Evolutionary conservation across 2,888 invertebrate species (phyloP), one percentile per base, ranked within the genome.

Genomic region (Zygothrica quintamaculata): DNA sequence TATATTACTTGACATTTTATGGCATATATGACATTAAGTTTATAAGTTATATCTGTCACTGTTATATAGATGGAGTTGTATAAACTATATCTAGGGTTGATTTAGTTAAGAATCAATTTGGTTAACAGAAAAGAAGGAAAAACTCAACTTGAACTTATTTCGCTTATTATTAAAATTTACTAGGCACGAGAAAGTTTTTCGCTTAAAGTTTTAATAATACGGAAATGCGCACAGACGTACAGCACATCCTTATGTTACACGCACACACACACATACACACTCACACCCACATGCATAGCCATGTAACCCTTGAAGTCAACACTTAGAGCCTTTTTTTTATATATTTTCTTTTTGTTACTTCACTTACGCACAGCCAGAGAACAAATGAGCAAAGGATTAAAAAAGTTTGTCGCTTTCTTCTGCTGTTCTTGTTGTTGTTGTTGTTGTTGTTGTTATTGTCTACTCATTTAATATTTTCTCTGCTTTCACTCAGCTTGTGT

Each of bases 371-470:
- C 44, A 46, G 15, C 51, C 26, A 37, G 75, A 57, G 52, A 74
- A 67, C 80, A 76, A 76, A 71, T 66, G 84, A 66, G 67, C 58
- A 77, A 77, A 77, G 85, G 77, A 84, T 84, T 77, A 67, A 77
- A 77, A 84, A 76, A 76, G 62, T 84, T 76, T 80, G 22, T 29
- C 67, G 50, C 59, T 39, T 18, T 43, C 13, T 51, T 42, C 34
- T 37, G 36, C 13, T 62, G 51, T 44, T 52, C 33, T 15, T 42
- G 34, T 31, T n/a, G n/a, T n/a, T n/a, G n/a, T n/a, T n/a, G n/a
- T n/a, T n/a, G n/a, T n/a, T n/a, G n/a, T n/a, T n/a, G n/a, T n/a
- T n/a, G n/a, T n/a, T 12, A 6, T 52, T 31, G 34, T 7, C 64
- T 25, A 13, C 33, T 26, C 51, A 34, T 58, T 44, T 58, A 37